A percentile compares a stretch with the other conserved stretches of the same genome.
These are phyloP conservation scores for Acromyrmex heyeri DNA, from an alignment of 1,140 invertebrate genomes.

Conservation along the genomic window DNA sequence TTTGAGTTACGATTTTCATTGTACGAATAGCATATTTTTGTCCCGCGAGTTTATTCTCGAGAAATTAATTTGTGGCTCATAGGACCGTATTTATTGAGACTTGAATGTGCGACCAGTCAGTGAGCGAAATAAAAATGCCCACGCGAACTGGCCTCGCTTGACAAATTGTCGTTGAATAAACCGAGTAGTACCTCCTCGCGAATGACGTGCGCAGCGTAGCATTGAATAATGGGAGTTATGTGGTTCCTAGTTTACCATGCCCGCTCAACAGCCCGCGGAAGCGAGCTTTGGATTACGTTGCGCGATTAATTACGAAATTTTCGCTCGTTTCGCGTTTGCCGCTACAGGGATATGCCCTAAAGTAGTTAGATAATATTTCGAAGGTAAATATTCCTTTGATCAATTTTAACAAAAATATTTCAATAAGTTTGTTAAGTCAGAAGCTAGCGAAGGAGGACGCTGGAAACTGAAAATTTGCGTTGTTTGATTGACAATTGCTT, in stretches of 20 bases:
- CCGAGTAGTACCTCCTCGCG: slow-evolving; percentile 51
- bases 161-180: slow-evolving; percentile 64
- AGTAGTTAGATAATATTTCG: neutral
- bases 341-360: neutral
- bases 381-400: neutral
- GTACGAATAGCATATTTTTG: neutral
- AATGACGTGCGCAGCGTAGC: slow-evolving; percentile 47
- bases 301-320: slow-evolving; percentile 58
- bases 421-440: neutral
- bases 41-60: slow-evolving; percentile 35
- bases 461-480: neutral
- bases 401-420: neutral
- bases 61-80: slow-evolving; percentile 45
- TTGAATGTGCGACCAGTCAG: neutral
- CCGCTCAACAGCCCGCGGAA: slow-evolving; percentile 48
- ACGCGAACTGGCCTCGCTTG: slow-evolving; percentile 37
- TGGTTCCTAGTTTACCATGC: slow-evolving; percentile 35
- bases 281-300: slow-evolving; percentile 53
- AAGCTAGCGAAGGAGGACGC: neutral
- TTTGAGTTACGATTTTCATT: neutral
- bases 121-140: slow-evolving; percentile 50
- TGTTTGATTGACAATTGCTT: neutral
- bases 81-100: slow-evolving; percentile 38
- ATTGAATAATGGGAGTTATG: slow-evolving; percentile 65
- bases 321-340: slow-evolving; percentile 21